Base-by-base conservation (phyloP, 2,113 vertebrate genomes). In the Chaenogobius annularis region DNA sequence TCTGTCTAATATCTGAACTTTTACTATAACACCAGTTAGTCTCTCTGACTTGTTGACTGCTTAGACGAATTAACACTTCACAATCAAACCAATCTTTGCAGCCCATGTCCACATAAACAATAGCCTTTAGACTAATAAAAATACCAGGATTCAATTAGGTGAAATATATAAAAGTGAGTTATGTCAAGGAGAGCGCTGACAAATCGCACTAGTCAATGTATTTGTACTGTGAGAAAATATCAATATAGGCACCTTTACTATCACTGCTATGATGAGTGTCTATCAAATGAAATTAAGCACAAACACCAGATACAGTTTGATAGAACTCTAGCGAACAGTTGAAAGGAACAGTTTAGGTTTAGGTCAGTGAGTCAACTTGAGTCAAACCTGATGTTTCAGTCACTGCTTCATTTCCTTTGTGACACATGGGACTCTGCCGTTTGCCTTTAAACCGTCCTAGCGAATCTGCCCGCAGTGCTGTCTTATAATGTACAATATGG, bases 371-470 rank as follows among this genome's bases (percentile, higher is more conserved):
- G 72, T 84, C 63, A 80, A 47, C 79, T 69, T 81, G 78, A 89
- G 82, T 79, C 59, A 77, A 80, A 83, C 83, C 82, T 87, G 75
- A 89, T 86, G 84, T 85, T 63, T 48, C 68, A 77, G 75, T 64
- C 10, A 10, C 70, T 80, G 69, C 75, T 86, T 87, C 70, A 73
- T 87, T 88, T 90, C 81, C 78, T 79, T 71, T 84, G 64, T 77
- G 77, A 83, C 75, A 80, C 83, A 86, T 77, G 77, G 31, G 47
- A 54, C 79, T 82, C 86, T 90, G 79, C 85, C 91, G 83, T 91
- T 92, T 84, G 83, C 70, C 82, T 91, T 92, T 89, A 85, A 82
- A 77, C 26, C 26, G 46, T 52, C 83, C 80, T 61, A 72, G 81
- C 83, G 86, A 76, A 71, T 78, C 80, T 80, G 48, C 55, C 58